Evolutionary conservation across 2,113 vertebrate genomes (phyloP).

Genomic region (Eudyptes chrysolophus): DNA sequence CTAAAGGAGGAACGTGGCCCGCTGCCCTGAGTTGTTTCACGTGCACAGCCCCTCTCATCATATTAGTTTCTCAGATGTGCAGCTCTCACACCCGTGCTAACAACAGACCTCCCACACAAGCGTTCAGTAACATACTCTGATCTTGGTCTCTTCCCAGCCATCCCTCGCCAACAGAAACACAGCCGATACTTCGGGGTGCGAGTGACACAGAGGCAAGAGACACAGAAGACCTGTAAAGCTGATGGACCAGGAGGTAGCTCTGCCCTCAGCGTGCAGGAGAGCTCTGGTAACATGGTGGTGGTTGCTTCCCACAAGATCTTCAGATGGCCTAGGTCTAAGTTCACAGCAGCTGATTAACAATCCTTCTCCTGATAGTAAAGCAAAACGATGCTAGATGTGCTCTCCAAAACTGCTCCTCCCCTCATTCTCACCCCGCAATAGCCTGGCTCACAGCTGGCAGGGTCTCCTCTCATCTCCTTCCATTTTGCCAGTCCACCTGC

Average conservation of each 20-base stretch:
- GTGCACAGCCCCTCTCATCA: neutral
- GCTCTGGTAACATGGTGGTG: neutral
- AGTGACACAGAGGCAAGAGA: neutral
- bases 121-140: neutral
- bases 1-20: neutral
- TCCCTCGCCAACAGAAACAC: neutral
- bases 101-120: neutral
- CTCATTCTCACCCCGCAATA: neutral
- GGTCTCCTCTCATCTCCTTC: neutral
- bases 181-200: neutral
- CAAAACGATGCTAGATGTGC: neutral
- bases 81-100: neutral
- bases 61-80: constrained; percentile 34
- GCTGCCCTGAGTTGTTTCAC: neutral
- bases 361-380: neutral
- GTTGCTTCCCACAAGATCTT: neutral
- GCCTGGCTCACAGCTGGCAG: neutral
- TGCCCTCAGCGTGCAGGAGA: neutral
- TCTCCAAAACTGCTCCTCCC: neutral
- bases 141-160: neutral
- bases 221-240: neutral
- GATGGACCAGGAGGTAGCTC: neutral
- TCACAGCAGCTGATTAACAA: neutral
- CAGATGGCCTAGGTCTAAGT: neutral
- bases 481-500: neutral